These are phyloP conservation scores for Peromyscus maniculatus DNA, from an alignment of 2,113 vertebrate species.

Conservation along the genomic window DNA sequence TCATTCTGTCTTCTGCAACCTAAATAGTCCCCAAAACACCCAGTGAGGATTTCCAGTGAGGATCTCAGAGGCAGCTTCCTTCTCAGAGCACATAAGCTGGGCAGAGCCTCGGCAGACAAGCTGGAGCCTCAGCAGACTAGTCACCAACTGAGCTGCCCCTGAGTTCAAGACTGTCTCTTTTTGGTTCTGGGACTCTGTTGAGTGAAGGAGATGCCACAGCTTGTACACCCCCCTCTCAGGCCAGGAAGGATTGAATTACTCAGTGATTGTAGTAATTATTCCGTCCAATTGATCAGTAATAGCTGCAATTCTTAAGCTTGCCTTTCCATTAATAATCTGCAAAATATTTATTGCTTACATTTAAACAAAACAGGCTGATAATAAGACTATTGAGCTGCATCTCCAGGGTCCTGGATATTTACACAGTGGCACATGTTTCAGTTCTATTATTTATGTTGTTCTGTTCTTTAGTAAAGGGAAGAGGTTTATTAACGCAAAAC, in stretches of 20 bases:
- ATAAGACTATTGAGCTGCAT: constrained; percentile 59
- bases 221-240: not conserved
- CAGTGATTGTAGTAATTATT: constrained; percentile 75
- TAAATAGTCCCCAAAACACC: not conserved
- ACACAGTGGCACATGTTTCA: constrained; percentile 7
- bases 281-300: constrained; percentile 75
- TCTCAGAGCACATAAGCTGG: not conserved
- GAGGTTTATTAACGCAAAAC: constrained; percentile 10
- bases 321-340: constrained; percentile 70
- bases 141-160: not conserved
- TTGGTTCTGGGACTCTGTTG: not conserved
- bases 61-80: not conserved
- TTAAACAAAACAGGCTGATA: constrained; percentile 62
- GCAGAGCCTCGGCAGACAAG: no score
- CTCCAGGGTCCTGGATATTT: constrained; percentile 66
- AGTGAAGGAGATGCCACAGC: not conserved
- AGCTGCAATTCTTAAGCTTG: constrained; percentile 64
- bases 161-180: not conserved
- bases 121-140: not conserved
- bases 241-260: constrained; percentile 71
- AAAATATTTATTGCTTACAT: constrained; percentile 71
- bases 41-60: not conserved
- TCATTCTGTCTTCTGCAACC: not conserved
- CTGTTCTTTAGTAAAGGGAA: not conserved
- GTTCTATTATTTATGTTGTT: not conserved